Conservation (phyloP, 2,888 invertebrate species). For the Steinernema carpocapsae region DNA sequence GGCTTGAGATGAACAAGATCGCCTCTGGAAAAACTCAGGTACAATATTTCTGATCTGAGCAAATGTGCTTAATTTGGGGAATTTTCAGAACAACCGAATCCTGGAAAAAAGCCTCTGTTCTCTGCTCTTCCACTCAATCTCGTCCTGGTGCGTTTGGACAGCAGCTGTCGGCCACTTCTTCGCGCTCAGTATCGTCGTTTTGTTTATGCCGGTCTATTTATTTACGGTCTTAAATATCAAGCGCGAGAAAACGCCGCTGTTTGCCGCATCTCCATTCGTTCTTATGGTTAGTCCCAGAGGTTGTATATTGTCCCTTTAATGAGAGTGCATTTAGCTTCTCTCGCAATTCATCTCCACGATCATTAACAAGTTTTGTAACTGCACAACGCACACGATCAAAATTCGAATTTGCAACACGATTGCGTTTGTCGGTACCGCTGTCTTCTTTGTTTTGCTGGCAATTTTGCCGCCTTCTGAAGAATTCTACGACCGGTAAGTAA, state of each 20-base stretch:
- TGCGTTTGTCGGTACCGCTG: conserved; percentile 45
- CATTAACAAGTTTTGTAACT: conserved; percentile 36
- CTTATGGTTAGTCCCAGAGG: conserved; percentile 42
- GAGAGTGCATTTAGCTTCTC: conserved; percentile 32
- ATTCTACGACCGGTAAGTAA: conserved; percentile 40
- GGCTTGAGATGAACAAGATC: conserved; percentile 61
- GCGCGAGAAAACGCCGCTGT: not conserved
- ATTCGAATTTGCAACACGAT: conserved; percentile 56
- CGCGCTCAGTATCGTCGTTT: conserved; percentile 49
- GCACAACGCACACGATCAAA: conserved; percentile 40
- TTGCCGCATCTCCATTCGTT: conserved; percentile 45
- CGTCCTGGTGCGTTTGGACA: conserved; percentile 58
- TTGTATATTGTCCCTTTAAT: too few species aligned
- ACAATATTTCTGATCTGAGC: too few species aligned
- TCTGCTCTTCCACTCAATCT: conserved; percentile 52
- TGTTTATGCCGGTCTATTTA: conserved; percentile 56
- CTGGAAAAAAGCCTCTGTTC: conserved; percentile 41
- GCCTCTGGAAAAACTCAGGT: conserved; percentile 60
- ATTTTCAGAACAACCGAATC: conserved; percentile 41
- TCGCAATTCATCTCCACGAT: conserved; percentile 30
- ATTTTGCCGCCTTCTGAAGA: conserved; percentile 45
- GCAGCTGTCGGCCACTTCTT: conserved; percentile 56
- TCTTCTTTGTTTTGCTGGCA: conserved; percentile 47
- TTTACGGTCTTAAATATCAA: conserved; percentile 44
- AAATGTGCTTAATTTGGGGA: conserved; percentile 31